A percentile compares a stretch with the other conserved stretches of the same genome.
These are phyloP conservation scores for Leptonema lineaticorne DNA, from an alignment of 1,140 invertebrate species.

Conservation along the genomic window DNA sequence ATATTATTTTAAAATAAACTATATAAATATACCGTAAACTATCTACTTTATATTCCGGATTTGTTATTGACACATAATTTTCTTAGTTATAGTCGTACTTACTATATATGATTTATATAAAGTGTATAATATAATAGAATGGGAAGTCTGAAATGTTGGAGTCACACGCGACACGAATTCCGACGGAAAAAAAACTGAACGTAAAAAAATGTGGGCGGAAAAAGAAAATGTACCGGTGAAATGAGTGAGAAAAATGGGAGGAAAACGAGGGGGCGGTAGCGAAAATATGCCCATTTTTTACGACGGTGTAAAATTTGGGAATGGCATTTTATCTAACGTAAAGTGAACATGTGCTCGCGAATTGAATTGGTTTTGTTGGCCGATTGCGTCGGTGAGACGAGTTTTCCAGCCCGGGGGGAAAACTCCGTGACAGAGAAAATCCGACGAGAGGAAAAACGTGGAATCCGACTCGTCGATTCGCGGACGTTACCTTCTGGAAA, in stretches of 20 bases:
- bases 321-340: slow-evolving; percentile 34
- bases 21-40: too few species aligned
- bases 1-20: too few species aligned
- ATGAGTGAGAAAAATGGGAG: slow-evolving; percentile 30
- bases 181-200: slow-evolving; percentile 11
- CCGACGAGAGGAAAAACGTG: not conserved
- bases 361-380: slow-evolving; percentile 32
- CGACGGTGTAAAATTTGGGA: slow-evolving; percentile 31
- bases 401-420: not conserved
- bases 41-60: too few species aligned
- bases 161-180: slow-evolving; percentile 22
- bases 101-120: too few species aligned
- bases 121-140: too few species aligned
- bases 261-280: slow-evolving; percentile 38
- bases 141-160: too few species aligned
- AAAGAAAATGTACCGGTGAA: too few species aligned
- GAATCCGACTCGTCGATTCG: not conserved
- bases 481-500: too few species aligned
- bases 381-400: slow-evolving; percentile 27
- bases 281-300: slow-evolving; percentile 39
- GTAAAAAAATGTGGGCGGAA: too few species aligned
- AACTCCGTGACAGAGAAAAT: not conserved
- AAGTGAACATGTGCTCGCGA: slow-evolving; percentile 32
- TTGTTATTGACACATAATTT: too few species aligned
- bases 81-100: too few species aligned